Conservation (phyloP, 2,888 invertebrate genomes). For the Tryphoninae sp. region DNA sequence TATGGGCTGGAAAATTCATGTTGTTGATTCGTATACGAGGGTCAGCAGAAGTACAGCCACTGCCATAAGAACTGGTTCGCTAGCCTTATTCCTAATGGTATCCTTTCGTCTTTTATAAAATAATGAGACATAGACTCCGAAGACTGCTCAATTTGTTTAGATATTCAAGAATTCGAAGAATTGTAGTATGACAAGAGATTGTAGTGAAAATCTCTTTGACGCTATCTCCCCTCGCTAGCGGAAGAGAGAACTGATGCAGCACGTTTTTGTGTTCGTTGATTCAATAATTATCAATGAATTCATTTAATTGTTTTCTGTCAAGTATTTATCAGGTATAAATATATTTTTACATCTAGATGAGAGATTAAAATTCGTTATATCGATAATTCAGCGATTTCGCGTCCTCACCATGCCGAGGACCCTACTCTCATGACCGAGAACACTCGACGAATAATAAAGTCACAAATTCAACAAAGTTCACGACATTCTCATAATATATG, state of each 20-base stretch:
- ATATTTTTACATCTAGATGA: constrained; percentile 51
- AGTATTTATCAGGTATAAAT: constrained; percentile 57
- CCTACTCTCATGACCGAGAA: neutral
- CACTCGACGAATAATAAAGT: constrained; percentile 7
- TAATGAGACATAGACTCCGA: constrained; percentile 43
- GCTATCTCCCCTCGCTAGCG: constrained; percentile 3
- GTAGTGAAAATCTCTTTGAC: neutral
- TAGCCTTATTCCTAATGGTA: constrained; percentile 63
- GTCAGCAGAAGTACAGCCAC: constrained; percentile 69
- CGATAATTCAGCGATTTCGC: neutral
- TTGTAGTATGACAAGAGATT: neutral
- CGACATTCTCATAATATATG: neutral
- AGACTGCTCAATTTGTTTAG: constrained; percentile 63
- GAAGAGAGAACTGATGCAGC: neutral
- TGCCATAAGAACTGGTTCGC: constrained; percentile 62
- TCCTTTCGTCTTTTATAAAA: constrained; percentile 66
- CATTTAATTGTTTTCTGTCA: constrained; percentile 18
- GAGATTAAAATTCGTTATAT: neutral
- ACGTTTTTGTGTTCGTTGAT: constrained; percentile 1
- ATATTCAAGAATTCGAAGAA: constrained; percentile 28
- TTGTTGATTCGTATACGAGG: constrained; percentile 89
- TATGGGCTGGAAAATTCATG: constrained; percentile 97
- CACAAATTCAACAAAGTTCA: constrained; percentile 30
- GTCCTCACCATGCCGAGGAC: neutral
- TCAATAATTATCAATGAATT: neutral